Evolutionary conservation across 1,140 invertebrate species (phyloP).

Genomic region (Drosophila neocordata): DNA sequence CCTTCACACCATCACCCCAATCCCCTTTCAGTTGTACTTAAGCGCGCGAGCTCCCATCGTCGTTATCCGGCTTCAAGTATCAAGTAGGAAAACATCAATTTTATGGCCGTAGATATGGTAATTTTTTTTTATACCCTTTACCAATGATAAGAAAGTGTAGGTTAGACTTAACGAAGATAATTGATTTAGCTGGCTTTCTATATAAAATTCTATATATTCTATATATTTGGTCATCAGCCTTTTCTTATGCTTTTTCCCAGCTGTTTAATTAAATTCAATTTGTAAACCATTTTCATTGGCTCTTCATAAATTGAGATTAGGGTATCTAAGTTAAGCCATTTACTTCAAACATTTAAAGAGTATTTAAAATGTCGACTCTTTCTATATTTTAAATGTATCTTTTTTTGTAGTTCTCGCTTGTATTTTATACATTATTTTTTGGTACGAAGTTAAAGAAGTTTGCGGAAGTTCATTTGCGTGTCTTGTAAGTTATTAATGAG

Average conservation of each 20-base stretch:
- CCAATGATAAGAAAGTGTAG: not conserved
- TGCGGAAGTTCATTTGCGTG: slow-evolving; percentile 16
- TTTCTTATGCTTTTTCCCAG: too few species aligned
- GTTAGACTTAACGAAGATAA: too few species aligned
- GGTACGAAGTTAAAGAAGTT: slow-evolving; percentile 14
- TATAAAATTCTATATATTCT: too few species aligned
- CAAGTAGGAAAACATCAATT: slow-evolving; percentile 54
- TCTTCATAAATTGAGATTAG: too few species aligned
- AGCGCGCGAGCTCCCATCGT: slow-evolving; percentile 42
- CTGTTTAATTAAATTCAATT: too few species aligned
- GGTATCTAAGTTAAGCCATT: too few species aligned
- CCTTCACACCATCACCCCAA: not conserved
- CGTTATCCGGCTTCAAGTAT: slow-evolving; percentile 31
- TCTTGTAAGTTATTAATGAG: slow-evolving; percentile 20
- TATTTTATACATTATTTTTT: not conserved
- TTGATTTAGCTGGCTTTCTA: too few species aligned
- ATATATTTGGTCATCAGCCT: too few species aligned
- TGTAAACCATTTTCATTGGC: too few species aligned
- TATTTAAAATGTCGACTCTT: not conserved
- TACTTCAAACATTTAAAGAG: not conserved
- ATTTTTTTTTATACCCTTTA: slow-evolving; percentile 14
- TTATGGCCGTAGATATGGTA: slow-evolving; percentile 43
- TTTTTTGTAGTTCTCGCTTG: slow-evolving; percentile 1
- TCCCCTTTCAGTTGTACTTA: slow-evolving; percentile 32
- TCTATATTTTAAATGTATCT: not conserved